Evolutionary conservation across 2,113 vertebrate genomes (phyloP).

Genomic region (Peromyscus polionotus): DNA sequence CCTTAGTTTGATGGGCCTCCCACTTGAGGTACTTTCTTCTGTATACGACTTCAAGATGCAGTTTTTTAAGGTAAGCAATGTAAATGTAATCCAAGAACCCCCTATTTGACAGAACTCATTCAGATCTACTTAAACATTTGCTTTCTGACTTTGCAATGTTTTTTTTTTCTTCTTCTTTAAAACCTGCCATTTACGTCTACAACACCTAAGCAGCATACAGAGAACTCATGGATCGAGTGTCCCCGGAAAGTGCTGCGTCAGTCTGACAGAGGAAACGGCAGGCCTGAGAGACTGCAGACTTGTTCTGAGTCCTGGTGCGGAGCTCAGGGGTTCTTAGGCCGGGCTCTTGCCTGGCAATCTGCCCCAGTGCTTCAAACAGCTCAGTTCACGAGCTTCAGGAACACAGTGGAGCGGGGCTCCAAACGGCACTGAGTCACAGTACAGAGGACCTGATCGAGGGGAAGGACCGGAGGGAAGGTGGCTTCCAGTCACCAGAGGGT

Average conservation of each 20-base stretch:
- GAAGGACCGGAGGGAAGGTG: not conserved
- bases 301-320: fast-evolving
- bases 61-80: not conserved
- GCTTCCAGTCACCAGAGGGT: not conserved
- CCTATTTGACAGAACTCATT: not conserved
- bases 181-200: not conserved
- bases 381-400: not conserved
- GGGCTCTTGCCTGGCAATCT: fast-evolving
- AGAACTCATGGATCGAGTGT: not conserved
- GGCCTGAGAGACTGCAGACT: not conserved
- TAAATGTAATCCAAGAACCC: not conserved
- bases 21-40: not conserved
- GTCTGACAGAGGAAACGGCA: fast-evolving
- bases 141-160: conserved; percentile 11
- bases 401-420: not conserved
- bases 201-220: not conserved
- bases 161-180: not conserved
- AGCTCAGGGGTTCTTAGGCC: not conserved
- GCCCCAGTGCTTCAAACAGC: fast-evolving
- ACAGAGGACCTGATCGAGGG: not conserved
- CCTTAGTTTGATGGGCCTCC: not conserved
- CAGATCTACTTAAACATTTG: not conserved
- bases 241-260: not conserved
- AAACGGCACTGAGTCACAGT: too few species aligned
- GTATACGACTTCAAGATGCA: not conserved